Conservation (phyloP, 2,797 vertebrate species). For the Naso thynnoides region DNA sequence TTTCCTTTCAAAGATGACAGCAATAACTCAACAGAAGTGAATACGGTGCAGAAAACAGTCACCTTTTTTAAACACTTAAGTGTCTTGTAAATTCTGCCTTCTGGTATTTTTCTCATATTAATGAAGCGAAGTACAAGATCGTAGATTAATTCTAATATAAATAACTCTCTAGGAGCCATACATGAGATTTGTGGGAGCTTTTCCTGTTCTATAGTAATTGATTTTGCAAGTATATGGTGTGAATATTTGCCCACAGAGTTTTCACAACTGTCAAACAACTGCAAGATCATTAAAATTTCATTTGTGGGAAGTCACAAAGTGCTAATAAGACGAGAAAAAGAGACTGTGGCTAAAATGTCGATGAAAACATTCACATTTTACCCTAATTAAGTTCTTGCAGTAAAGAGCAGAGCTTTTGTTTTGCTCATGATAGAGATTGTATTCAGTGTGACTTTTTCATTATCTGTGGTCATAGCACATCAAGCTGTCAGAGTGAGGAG, state of each 20-base stretch:
- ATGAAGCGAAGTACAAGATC: neutral
- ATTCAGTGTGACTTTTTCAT: neutral
- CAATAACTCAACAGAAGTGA: constrained; percentile 16
- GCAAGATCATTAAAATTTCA: neutral
- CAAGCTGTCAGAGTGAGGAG: constrained; percentile 16
- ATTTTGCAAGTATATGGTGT: neutral
- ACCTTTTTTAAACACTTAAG: no score
- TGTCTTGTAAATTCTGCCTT: no score
- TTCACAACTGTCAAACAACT: constrained; percentile 16
- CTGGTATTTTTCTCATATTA: neutral
- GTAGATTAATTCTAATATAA: neutral
- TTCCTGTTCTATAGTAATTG: neutral
- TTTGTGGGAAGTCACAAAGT: neutral
- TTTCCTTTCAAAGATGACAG: constrained; percentile 5
- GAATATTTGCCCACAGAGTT: constrained; percentile 2
- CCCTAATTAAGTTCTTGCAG: neutral
- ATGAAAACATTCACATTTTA: constrained; percentile 11
- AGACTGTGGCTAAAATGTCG: constrained; percentile 15
- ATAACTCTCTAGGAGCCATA: neutral
- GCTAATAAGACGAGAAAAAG: neutral
- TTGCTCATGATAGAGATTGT: neutral
- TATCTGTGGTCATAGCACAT: constrained; percentile 12
- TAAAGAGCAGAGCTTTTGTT: constrained; percentile 1
- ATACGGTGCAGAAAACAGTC: no score
- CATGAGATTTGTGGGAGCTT: neutral